phyloP scores from a whole-genome alignment of 1,140 invertebrate species.

The Pristionchus pacificus region DNA sequence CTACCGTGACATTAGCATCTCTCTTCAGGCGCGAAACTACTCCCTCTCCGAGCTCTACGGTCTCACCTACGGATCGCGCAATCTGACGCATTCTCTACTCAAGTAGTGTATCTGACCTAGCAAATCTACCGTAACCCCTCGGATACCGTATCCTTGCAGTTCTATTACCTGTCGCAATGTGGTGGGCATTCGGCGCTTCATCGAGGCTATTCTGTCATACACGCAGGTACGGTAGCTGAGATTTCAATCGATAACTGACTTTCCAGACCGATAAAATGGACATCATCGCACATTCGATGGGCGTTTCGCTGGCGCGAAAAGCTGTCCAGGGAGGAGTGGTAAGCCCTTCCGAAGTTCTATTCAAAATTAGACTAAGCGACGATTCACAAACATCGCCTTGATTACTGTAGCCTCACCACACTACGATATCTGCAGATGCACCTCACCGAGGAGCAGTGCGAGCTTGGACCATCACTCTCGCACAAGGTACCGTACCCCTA shows the following conservation, averaged over 20 bases:
- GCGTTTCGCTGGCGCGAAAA: slow-evolving; percentile 33
- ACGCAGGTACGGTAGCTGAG: slow-evolving; percentile 12
- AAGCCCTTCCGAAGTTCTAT: neutral
- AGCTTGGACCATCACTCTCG: slow-evolving; percentile 27
- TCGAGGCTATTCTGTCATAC: slow-evolving; percentile 31
- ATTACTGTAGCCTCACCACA: neutral
- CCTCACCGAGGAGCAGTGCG: slow-evolving; percentile 19
- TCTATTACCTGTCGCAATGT: neutral
- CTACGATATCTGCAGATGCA: slow-evolving; percentile 12
- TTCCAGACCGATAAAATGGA: slow-evolving; percentile 14
- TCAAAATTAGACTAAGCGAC: neutral
- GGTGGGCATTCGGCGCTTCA: slow-evolving; percentile 9
- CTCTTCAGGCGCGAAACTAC: too few species aligned
- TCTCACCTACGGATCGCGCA: neutral
- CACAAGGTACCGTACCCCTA: too few species aligned
- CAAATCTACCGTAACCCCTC: neutral
- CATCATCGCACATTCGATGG: slow-evolving; percentile 42
- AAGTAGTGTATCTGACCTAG: neutral
- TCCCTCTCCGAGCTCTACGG: neutral
- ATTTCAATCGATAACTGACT: neutral
- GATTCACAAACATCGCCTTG: neutral
- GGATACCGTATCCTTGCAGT: slow-evolving; percentile 6
- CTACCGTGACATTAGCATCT: too few species aligned
- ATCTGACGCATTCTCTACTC: neutral
- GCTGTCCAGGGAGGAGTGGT: slow-evolving; percentile 36